phyloP scores from a whole-genome alignment of 2,797 vertebrate genomes.

The Botia almorhae region DNA sequence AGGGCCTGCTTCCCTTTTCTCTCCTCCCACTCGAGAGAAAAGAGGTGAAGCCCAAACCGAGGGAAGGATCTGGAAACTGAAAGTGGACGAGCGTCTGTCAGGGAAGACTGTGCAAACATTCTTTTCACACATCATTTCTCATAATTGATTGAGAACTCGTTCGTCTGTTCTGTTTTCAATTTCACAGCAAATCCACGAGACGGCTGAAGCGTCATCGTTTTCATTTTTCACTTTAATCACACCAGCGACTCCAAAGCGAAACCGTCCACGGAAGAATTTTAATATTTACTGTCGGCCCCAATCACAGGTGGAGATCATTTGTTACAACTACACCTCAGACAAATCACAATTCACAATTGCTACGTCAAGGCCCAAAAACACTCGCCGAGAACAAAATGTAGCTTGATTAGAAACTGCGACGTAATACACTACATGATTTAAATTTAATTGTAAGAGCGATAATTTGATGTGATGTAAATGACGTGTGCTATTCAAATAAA shows the following conservation, averaged over 20 bases:
- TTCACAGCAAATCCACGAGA: conserved; percentile 48
- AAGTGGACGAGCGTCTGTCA: conserved; percentile 38
- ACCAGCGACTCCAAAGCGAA: conserved; percentile 13
- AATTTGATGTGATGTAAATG: not conserved
- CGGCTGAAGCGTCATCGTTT: conserved; percentile 43
- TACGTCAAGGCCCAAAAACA: not conserved
- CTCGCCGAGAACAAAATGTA: not conserved
- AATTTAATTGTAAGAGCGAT: not conserved
- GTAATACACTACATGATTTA: not conserved
- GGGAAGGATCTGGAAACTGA: conserved; percentile 45
- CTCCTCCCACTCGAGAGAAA: conserved; percentile 46
- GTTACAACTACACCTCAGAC: conserved; percentile 27
- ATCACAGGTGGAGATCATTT: conserved; percentile 40
- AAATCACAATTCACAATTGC: conserved; percentile 34
- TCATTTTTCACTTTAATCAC: conserved; percentile 55
- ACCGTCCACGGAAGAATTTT: conserved; percentile 29
- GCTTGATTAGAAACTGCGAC: not conserved
- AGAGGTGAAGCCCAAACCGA: conserved; percentile 40
- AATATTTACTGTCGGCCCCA: conserved; percentile 31
- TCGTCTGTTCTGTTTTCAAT: conserved; percentile 53
- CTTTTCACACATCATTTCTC: conserved; percentile 49
- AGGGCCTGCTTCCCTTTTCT: conserved; percentile 54
- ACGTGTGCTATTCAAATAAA: not conserved
- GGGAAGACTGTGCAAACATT: conserved; percentile 43
- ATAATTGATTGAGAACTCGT: conserved; percentile 49